Evolutionary conservation across 2,888 invertebrate species (phyloP), one percentile per base, ranked within the genome.

Genomic region (Tipula unca): DNA sequence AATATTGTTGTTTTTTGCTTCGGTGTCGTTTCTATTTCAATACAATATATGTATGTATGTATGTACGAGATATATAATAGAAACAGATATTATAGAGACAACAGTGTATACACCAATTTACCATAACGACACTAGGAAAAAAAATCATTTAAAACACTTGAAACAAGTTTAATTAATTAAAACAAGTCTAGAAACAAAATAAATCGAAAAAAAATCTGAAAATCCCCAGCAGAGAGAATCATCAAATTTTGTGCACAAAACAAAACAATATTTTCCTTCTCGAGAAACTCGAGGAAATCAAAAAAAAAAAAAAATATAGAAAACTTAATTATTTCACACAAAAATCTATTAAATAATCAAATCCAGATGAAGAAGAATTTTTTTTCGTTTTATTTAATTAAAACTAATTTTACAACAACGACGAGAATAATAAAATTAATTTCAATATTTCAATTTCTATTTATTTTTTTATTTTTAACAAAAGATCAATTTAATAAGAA

Each of bases 271-370:
- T 25, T 69, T 69, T 69, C 10, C 69, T 48, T 6, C 8, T 48
- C 17, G 17, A 48, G 32, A 48, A 48, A 48, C 48, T 69, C 25
- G 69, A 69, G 69, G 25, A 69, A 54, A 10, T 42, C 42, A 3
- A 42, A 13, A 14, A 14, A 54, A 69, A 69, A 25, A 20, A 5
- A 25, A 69, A 54, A 25, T 25, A 20, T 25, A 14, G 69, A 25
- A 69, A 69, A 69, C 69, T 69, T 69, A 69, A 69, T 69, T 69
- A 69, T 69, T 69, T 69, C 69, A 69, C 69, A 69, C 69, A 69
- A 25, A 69, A 69, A 69, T 69, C 69, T 69, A 69, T 69, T 69
- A 69, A 69, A 69, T 69, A 69, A 69, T 69, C 69, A 69, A 69
- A 69, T 69, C 69, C 69, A 69, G 69, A 69, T 25, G 69, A 69